A percentile compares a stretch with the other conserved stretches of the same genome.
phyloP scores from a whole-genome alignment of 2,113 vertebrate species.

The Myotis brandtii region DNA sequence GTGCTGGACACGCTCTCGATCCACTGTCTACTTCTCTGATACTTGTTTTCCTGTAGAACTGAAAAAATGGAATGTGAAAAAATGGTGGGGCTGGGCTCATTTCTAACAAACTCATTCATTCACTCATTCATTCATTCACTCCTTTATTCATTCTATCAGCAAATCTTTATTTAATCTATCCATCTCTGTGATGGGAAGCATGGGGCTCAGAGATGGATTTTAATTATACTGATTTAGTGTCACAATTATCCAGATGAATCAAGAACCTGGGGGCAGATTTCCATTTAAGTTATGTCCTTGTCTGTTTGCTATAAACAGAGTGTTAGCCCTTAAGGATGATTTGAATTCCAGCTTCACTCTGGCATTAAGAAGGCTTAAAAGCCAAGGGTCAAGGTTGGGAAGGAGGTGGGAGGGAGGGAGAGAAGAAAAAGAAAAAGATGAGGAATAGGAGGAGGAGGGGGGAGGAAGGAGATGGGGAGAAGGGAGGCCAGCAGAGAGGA shows the following conservation, averaged over 20 bases:
- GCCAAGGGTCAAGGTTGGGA: not conserved
- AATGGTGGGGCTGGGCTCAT: not conserved
- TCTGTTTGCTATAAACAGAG: slow-evolving; percentile 14
- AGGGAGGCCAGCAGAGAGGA: not conserved
- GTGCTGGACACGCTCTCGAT: not conserved
- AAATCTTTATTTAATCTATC: not conserved
- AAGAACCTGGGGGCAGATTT: not conserved
- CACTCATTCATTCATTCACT: not conserved
- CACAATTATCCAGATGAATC: not conserved
- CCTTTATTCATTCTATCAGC: not conserved
- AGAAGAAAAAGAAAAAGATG: not conserved
- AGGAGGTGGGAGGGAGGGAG: not conserved
- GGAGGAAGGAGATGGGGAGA: not conserved
- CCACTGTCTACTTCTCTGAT: not conserved
- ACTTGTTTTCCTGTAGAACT: slow-evolving; percentile 39
- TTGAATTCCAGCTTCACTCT: not conserved
- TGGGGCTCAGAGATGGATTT: not conserved
- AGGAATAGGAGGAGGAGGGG: not conserved
- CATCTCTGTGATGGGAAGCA: not conserved
- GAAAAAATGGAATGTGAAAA: not conserved
- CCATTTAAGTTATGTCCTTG: not conserved
- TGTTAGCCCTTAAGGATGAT: slow-evolving; percentile 3
- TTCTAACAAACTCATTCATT: not conserved
- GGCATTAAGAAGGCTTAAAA: not conserved
- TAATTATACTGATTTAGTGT: not conserved